Conservation (phyloP, 1,140 invertebrate genomes). For the Ostrea edulis region DNA sequence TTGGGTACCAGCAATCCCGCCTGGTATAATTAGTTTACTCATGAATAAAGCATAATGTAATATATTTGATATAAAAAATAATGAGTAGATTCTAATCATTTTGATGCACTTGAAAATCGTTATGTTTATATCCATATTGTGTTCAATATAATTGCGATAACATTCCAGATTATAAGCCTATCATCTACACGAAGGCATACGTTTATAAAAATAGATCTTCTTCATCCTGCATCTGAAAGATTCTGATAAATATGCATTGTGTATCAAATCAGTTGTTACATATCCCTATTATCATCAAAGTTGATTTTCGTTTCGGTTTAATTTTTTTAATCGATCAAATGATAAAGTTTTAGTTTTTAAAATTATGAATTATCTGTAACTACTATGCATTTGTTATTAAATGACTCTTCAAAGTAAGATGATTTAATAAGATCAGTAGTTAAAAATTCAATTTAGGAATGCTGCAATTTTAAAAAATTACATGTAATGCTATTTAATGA, state of each 20-base stretch:
- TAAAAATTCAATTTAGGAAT: neutral
- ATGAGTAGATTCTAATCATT: neutral
- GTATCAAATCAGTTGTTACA: too few relatives aligned
- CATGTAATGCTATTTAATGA: neutral
- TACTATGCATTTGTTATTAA: too few relatives aligned
- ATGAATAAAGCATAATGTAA: conserved; percentile 35
- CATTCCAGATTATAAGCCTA: neutral
- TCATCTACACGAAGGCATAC: too few relatives aligned
- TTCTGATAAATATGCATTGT: too few relatives aligned
- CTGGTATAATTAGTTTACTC: conserved; percentile 30
- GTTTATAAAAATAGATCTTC: too few relatives aligned
- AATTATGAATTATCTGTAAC: too few relatives aligned
- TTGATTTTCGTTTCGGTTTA: too few relatives aligned
- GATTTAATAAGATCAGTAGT: neutral
- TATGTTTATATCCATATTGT: conserved; percentile 28
- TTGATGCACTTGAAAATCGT: neutral
- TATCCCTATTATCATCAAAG: too few relatives aligned
- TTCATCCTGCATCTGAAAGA: too few relatives aligned
- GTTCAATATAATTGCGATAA: neutral
- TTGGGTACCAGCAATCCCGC: neutral
- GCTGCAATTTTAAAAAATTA: neutral
- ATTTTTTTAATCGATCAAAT: too few relatives aligned
- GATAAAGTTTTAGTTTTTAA: too few relatives aligned
- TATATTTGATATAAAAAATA: neutral
- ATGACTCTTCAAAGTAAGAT: neutral